Percentiles rank a stretch among this genome's conserved stretches.
These are phyloP conservation scores for Charaxes varanes DNA, from an alignment of 1,140 invertebrate genomes.

Conservation along the genomic window DNA sequence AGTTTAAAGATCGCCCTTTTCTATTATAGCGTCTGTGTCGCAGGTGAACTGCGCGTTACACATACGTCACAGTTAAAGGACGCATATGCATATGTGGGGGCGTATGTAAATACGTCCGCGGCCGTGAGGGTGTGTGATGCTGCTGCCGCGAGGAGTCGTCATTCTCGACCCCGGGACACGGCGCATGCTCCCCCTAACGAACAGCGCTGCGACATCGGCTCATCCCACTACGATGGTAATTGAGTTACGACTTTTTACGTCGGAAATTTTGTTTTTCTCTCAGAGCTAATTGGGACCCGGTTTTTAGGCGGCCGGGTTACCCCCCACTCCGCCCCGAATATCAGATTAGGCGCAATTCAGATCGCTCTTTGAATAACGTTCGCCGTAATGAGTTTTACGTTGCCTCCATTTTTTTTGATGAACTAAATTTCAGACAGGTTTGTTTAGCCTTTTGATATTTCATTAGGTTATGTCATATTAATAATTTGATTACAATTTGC, in stretches of 20 bases:
- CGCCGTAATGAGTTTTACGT: slow-evolving; percentile 22
- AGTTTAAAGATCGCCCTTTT: neutral
- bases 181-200: slow-evolving; percentile 71
- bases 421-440: slow-evolving; percentile 4
- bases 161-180: slow-evolving; percentile 70
- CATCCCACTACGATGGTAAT: slow-evolving; percentile 69
- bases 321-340: slow-evolving; percentile 51
- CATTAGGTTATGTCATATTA: no score
- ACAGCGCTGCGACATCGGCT: slow-evolving; percentile 67
- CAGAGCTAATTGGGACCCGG: slow-evolving; percentile 66
- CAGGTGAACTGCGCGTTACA: slow-evolving; percentile 31
- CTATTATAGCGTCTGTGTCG: slow-evolving; percentile 15
- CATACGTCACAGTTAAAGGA: slow-evolving; percentile 61
- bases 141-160: slow-evolving; percentile 61
- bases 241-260: slow-evolving; percentile 73
- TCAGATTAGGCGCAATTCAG: slow-evolving; percentile 51
- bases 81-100: slow-evolving; percentile 68
- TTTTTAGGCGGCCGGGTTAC: no score
- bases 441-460: no score
- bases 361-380: slow-evolving; percentile 27
- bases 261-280: slow-evolving; percentile 69
- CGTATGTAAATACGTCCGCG: slow-evolving; percentile 71
- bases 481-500: no score
- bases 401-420: slow-evolving; percentile 8
- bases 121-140: slow-evolving; percentile 69